Evolutionary conservation across 2,888 invertebrate genomes (phyloP).

Genomic region (Neelides folsomi): DNA sequence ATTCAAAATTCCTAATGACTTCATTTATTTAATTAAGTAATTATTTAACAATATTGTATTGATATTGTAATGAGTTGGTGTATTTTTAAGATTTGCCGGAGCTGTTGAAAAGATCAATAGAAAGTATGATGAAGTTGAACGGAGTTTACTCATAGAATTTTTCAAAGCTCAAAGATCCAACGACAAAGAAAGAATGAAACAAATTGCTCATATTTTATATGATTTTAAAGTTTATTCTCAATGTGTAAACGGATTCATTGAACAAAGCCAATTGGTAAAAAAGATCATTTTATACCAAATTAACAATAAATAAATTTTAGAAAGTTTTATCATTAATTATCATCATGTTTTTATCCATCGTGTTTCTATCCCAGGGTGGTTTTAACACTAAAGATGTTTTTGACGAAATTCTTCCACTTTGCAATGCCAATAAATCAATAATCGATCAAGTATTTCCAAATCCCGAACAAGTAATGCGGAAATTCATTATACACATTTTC

Average conservation of each 20-base stretch:
- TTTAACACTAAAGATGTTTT: constrained; percentile 80
- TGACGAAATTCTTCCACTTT: constrained; percentile 73
- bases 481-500: constrained; percentile 91
- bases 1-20: too few species aligned
- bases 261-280: constrained; percentile 79
- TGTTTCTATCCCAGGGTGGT: constrained; percentile 56
- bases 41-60: too few species aligned
- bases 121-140: constrained; percentile 81
- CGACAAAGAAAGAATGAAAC: constrained; percentile 78
- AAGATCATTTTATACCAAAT: not conserved
- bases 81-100: constrained; percentile 51
- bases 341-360: too few species aligned
- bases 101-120: constrained; percentile 72
- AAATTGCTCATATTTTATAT: constrained; percentile 76
- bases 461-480: constrained; percentile 94
- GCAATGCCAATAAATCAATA: constrained; percentile 68
- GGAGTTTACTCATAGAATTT: constrained; percentile 85
- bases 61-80: too few species aligned
- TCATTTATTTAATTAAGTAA: too few species aligned
- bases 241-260: constrained; percentile 92
- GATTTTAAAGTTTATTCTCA: constrained; percentile 94
- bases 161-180: constrained; percentile 72
- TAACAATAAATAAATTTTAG: not conserved
- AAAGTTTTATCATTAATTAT: constrained; percentile 9
- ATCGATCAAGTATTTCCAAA: constrained; percentile 84